phyloP scores from a whole-genome alignment of 2,113 vertebrate species.

The Poeciliopsis turrubarensis region DNA sequence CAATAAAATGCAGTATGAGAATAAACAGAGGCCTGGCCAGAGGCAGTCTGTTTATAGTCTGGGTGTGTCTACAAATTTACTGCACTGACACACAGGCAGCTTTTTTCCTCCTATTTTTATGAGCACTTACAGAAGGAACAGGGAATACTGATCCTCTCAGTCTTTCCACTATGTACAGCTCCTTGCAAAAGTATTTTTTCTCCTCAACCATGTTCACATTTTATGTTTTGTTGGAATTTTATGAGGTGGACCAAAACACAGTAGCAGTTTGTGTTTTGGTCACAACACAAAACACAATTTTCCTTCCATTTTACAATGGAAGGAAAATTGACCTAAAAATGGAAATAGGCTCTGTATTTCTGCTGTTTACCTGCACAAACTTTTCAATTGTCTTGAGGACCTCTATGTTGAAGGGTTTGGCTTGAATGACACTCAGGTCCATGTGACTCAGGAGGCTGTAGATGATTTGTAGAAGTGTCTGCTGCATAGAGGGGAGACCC shows the following conservation, averaged over 20 bases:
- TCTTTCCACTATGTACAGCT: neutral
- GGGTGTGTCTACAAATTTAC: constrained; percentile 77
- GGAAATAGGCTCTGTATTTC: neutral
- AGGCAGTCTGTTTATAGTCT: constrained; percentile 76
- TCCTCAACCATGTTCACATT: neutral
- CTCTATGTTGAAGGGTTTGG: constrained; percentile 94
- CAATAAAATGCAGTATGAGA: constrained; percentile 44
- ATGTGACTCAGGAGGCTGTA: constrained; percentile 96
- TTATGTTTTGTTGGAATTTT: neutral
- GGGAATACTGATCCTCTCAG: constrained; percentile 20
- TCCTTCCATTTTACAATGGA: neutral
- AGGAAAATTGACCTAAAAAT: neutral
- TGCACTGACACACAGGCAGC: constrained; percentile 52
- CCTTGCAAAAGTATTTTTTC: neutral
- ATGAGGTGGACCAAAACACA: neutral
- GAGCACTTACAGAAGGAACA: constrained; percentile 27
- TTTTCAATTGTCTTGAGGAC: constrained; percentile 97
- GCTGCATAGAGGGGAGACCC: constrained; percentile 94
- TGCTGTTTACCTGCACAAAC: constrained; percentile 88
- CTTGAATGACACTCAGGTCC: constrained; percentile 90
- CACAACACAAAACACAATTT: too few relatives aligned
- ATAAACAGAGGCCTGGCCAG: constrained; percentile 48
- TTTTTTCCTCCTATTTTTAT: constrained; percentile 30
- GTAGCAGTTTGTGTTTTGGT: neutral
- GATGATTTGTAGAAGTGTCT: constrained; percentile 94